These are phyloP conservation scores for Nemotelus nigrinus DNA, from an alignment of 2,888 invertebrate genomes.

Conservation along the genomic window DNA sequence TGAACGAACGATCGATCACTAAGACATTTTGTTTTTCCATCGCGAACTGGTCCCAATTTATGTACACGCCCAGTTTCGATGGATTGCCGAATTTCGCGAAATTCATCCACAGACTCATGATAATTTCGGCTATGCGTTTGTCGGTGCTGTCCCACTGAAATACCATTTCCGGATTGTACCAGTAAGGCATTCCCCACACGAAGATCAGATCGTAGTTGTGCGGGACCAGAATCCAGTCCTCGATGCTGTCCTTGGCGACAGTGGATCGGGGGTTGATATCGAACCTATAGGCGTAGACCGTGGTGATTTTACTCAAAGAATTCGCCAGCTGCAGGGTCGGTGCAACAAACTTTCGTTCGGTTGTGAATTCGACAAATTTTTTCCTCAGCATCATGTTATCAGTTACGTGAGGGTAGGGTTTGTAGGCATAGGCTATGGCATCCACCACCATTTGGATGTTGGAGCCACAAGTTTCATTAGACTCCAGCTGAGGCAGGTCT, in stretches of 20 bases:
- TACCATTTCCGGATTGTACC: conserved; percentile 70
- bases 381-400: conserved; percentile 72
- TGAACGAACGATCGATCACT: conserved; percentile 80
- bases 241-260: conserved; percentile 72
- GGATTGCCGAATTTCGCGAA: conserved; percentile 81
- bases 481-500: conserved; percentile 70
- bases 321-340: conserved; percentile 76
- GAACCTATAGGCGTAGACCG: conserved; percentile 79
- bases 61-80: conserved; percentile 74
- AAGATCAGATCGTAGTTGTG: conserved; percentile 85
- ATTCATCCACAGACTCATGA: conserved; percentile 84
- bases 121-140: conserved; percentile 79
- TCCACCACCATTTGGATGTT: conserved; percentile 76
- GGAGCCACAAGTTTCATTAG: conserved; percentile 69
- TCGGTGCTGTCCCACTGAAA: conserved; percentile 80
- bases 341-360: conserved; percentile 79
- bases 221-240: conserved; percentile 82
- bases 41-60: conserved; percentile 79
- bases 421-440: conserved; percentile 80
- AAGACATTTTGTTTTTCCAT: conserved; percentile 75
- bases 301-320: conserved; percentile 68
- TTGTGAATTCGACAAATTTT: conserved; percentile 76
- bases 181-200: conserved; percentile 83
- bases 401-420: conserved; percentile 72
- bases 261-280: conserved; percentile 77